Conservation (phyloP, 2,888 invertebrate genomes). For the Drosophila anceps region DNA sequence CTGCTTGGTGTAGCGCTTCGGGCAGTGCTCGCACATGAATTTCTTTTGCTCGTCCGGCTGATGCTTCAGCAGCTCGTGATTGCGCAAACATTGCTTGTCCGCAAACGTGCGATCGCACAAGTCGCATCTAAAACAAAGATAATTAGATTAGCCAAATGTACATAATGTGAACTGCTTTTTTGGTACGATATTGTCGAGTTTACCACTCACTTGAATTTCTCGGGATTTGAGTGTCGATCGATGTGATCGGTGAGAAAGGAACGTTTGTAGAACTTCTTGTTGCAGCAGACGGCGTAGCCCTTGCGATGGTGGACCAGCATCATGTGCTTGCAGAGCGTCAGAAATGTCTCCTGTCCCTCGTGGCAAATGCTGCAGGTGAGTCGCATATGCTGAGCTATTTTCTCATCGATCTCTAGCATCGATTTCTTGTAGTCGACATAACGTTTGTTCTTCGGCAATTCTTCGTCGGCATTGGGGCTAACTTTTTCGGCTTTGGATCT, state of each 20-base stretch:
- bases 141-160: background rate
- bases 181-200: slow-evolving; percentile 27
- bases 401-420: slow-evolving; percentile 78
- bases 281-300: slow-evolving; percentile 83
- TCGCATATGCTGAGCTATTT: slow-evolving; percentile 82
- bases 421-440: slow-evolving; percentile 59
- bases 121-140: slow-evolving; percentile 62
- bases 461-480: background rate
- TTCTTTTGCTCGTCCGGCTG: slow-evolving; percentile 83
- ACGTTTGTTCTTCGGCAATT: slow-evolving; percentile 37
- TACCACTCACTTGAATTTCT: slow-evolving; percentile 83
- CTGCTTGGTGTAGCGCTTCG: slow-evolving; percentile 83
- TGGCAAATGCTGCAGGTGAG: slow-evolving; percentile 83
- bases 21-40: slow-evolving; percentile 82
- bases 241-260: slow-evolving; percentile 84
- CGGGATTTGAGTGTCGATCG: slow-evolving; percentile 83
- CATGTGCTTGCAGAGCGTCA: slow-evolving; percentile 79
- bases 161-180: background rate
- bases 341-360: slow-evolving; percentile 70
- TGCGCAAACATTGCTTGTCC: slow-evolving; percentile 83
- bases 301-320: slow-evolving; percentile 68
- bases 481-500: slow-evolving; percentile 26
- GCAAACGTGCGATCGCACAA: slow-evolving; percentile 78
- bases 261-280: slow-evolving; percentile 83
- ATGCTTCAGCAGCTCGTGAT: slow-evolving; percentile 83